Evolutionary conservation across 30 jellyfish, hydroid and myxozoan species (phyloP).

Genomic region (Cassiopea xamachana): DNA sequence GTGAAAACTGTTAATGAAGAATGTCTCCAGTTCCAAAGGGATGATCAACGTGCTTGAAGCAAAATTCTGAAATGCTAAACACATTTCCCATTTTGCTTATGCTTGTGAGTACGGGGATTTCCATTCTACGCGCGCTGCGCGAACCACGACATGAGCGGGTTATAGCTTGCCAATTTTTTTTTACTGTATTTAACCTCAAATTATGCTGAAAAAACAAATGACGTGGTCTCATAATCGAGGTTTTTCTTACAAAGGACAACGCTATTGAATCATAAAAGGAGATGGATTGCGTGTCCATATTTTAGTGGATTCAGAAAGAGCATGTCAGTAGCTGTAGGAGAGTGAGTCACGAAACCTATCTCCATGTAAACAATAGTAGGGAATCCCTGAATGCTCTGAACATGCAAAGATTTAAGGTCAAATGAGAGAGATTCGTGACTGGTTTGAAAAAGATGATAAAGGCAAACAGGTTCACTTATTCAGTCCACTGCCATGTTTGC

Average conservation of each 20-base stretch:
- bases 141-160: neutral
- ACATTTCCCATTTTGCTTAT: no score
- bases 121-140: neutral
- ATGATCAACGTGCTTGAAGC: no score
- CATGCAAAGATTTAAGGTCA: conserved; percentile 35
- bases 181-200: neutral
- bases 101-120: no score
- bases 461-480: conserved; percentile 13
- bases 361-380: conserved; percentile 38
- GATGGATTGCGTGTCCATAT: conserved; percentile 60
- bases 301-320: conserved; percentile 23
- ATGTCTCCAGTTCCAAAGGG: no score
- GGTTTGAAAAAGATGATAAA: neutral
- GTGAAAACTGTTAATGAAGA: no score
- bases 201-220: neutral
- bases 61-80: no score
- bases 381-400: conserved; percentile 1
- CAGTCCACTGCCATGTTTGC: neutral
- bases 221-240: neutral
- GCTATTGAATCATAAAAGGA: neutral
- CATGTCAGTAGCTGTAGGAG: conserved; percentile 27
- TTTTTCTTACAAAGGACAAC: neutral
- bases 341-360: conserved; percentile 64
- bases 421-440: conserved; percentile 45
- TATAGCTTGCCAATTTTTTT: neutral